Conservation (phyloP, 2,797 vertebrate genomes). For the Eulemur coronatus region DNA sequence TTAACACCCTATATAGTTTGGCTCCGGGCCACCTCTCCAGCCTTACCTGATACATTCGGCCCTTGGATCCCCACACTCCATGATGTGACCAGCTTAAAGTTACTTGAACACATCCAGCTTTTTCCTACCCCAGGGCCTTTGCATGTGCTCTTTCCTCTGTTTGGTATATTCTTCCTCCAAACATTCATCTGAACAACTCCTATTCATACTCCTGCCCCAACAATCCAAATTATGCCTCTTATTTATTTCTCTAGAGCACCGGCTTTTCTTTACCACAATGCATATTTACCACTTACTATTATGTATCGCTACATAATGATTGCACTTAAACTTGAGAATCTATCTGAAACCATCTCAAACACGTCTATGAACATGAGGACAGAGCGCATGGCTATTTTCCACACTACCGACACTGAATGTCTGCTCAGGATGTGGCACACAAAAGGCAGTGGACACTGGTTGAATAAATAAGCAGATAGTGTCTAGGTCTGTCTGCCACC, state of each 20-base stretch:
- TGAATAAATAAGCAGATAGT: background rate
- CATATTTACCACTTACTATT: background rate
- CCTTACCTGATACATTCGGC: background rate
- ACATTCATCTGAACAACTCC: background rate
- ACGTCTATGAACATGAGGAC: background rate
- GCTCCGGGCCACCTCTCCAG: background rate
- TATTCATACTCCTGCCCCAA: background rate
- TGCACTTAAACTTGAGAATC: background rate
- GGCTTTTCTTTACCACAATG: background rate
- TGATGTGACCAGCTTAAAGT: background rate
- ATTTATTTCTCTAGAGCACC: background rate
- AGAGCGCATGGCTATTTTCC: background rate
- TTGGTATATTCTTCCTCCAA: background rate
- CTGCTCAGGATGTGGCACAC: background rate
- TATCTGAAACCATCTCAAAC: background rate
- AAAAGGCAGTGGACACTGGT: background rate
- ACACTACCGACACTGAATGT: background rate
- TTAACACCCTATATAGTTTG: background rate
- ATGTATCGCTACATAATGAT: background rate
- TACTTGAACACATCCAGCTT: background rate
- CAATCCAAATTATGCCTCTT: background rate
- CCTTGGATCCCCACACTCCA: background rate
- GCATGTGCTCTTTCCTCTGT: background rate
- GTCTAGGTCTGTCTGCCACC: background rate
- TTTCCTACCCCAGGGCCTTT: accelerated